Evolutionary conservation across 2,888 invertebrate genomes (phyloP), one percentile per base, ranked within the genome.

Genomic region (Ctena decussata): DNA sequence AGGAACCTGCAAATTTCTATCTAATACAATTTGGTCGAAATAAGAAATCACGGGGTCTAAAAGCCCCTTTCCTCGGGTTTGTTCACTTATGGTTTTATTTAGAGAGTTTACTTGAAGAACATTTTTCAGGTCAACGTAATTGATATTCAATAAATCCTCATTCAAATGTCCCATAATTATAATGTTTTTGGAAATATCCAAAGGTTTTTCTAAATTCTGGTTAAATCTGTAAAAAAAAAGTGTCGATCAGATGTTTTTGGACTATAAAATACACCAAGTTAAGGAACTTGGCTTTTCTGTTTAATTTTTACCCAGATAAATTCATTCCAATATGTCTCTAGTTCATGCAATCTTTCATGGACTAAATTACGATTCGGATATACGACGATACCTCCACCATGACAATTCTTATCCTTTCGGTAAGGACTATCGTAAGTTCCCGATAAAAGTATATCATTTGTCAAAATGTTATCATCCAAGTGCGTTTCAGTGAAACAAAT

Each of bases 1-100:
- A 39, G 57, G 39, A 44, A 77, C 69, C 18, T 24, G 41, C 3
- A 77, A 35, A 12, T 65, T 44, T 27, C 49, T 27, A 18, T 77
- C 77, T 18, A 73, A n/a, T 30, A 39, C 46, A 80, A 32, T 35
- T 27, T 49, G 18, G 30, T 41, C 49, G 32, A 65, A 65, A 35
- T 49, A 75, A 18, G 53, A 32, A 15, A 75, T 18, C 3, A 80
- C 11, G 18, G 75, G 80, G 35, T 80, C 80, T 21, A 80, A 37
- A 15, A 78, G 49, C 44, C 75, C 60, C 8, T 15, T 18, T 8
- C 65, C 69, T n/a, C 75, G 21, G 12, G 80, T 80, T 8, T 74
- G 75, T 70, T 80, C 75, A 41, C 21, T 69, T 21, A 80, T 75
- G 6, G 75, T 21, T n/a, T 80, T 74, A 15, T 53, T 8, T 21